Conservation (phyloP, 1,140 invertebrate genomes). For the Nephila pilipes region DNA sequence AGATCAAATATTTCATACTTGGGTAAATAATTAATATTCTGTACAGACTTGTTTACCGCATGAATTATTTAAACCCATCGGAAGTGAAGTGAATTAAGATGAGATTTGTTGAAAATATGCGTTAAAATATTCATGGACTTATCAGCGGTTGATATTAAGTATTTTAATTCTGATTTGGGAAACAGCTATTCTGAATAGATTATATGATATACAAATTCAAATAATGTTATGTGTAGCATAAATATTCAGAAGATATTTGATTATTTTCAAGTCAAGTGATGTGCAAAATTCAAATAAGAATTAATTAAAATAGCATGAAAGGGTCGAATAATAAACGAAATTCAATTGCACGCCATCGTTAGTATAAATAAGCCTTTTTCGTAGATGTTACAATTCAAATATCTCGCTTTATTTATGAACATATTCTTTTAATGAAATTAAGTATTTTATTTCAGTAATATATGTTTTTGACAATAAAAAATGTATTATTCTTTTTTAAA, state of each 20-base stretch:
- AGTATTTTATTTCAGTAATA: neutral
- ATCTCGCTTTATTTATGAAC: neutral
- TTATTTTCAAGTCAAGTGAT: neutral
- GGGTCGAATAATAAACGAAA: neutral
- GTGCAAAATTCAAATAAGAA: neutral
- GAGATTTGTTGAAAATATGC: neutral
- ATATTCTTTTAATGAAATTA: neutral
- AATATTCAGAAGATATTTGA: slow-evolving; percentile 11
- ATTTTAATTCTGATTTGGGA: neutral
- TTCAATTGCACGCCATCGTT: neutral
- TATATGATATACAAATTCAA: neutral
- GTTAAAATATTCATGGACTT: slow-evolving; percentile 32
- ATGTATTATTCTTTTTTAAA: too few species aligned
- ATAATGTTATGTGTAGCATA: neutral
- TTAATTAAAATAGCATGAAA: neutral
- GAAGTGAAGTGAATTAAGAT: neutral
- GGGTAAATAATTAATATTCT: neutral
- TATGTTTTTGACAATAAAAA: neutral
- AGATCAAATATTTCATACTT: neutral
- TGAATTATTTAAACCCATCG: neutral
- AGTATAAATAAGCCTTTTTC: neutral
- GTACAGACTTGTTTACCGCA: neutral
- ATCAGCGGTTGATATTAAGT: neutral
- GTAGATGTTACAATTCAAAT: too few species aligned
- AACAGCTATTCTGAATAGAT: neutral